phyloP scores from a whole-genome alignment of 2,113 vertebrate genomes.

The Fulica atra region DNA sequence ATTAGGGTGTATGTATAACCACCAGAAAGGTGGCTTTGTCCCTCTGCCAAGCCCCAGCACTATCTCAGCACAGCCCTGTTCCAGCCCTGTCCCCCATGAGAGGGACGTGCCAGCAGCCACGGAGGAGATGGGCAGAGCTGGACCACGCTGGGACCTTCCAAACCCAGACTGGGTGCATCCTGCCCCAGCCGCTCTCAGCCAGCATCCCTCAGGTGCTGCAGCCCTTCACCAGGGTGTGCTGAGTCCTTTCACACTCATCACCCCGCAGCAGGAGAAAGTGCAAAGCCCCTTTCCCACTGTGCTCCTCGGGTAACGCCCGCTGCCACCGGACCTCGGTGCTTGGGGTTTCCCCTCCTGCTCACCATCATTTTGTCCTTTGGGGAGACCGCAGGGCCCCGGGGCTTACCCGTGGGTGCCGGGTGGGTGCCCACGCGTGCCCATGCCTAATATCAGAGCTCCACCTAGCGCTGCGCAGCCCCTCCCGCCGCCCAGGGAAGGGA shows the following conservation, averaged over 20 bases:
- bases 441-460: slow-evolving; percentile 67
- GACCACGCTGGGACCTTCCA: fast-evolving
- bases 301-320: fast-evolving
- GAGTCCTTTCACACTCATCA: not conserved
- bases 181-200: not conserved
- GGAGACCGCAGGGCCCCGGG: fast-evolving
- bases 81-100: fast-evolving
- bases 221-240: fast-evolving
- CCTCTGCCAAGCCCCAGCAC: fast-evolving
- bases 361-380: not conserved
- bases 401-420: not conserved
- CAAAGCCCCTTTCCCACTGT: fast-evolving
- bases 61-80: not conserved
- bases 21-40: not conserved
- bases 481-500: not conserved
- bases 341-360: fast-evolving
- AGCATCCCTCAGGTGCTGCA: fast-evolving
- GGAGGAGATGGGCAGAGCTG: not conserved
- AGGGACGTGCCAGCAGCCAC: not conserved
- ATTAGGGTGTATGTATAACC: too few species aligned
- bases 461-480: slow-evolving; percentile 59
- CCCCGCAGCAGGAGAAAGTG: not conserved
- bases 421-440: not conserved
- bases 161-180: fast-evolving
- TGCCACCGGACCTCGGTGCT: fast-evolving